Base-by-base conservation (phyloP, 2,797 vertebrate genomes). In the Trachops cirrhosus region DNA sequence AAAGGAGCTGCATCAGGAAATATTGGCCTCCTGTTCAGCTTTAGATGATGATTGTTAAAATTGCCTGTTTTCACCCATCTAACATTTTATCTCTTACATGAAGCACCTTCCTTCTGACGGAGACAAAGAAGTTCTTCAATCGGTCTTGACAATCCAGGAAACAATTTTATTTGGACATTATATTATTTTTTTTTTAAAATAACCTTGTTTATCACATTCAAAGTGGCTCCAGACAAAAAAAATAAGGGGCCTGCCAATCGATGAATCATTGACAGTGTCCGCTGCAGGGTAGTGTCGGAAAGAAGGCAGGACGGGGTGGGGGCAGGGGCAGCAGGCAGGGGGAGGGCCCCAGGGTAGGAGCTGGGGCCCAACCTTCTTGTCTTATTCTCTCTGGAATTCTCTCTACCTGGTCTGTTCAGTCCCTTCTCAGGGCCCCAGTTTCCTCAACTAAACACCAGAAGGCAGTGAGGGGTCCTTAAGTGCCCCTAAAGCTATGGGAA, bases 121-220 rank as follows among this genome's bases (percentile, higher is more conserved):
- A 94, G 57, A 82, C 88, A 62, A 59, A 87, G 46, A 37, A 3
- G 29, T 18, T 64, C 39, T 82, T 52, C 34, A 22, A 41, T 67
- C 44, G 57, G 29, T 86, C 62, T 64, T 71, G 32, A 79, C 46
- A 88, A 19, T 21, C 34, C 1, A 64, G 5, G 64, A 93, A 73
- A 84, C 59, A 11, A 95, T 89, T 93, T 82, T 21, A 77, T 89
- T 73, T 73, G 70, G 57, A 73, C 52, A 9, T 11, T 34, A 34
- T 37, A 71, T 93, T 75, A 7, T 71, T 77, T 80, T 50, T 52
- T 71, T 29, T 0, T 14, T 12, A 88, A 94, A 57, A 57, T 88
- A 92, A n/a, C 78, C 48, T 73, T 79, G 93, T 93, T 94, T 82
- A 91, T 93, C 77, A 93, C 85, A 86, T 90, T 95, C 94, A 84